Percentiles rank a stretch among this genome's conserved stretches.
These are phyloP conservation scores for Phenacoccus solenopsis DNA, from an alignment of 1,140 invertebrate genomes.

Conservation along the genomic window DNA sequence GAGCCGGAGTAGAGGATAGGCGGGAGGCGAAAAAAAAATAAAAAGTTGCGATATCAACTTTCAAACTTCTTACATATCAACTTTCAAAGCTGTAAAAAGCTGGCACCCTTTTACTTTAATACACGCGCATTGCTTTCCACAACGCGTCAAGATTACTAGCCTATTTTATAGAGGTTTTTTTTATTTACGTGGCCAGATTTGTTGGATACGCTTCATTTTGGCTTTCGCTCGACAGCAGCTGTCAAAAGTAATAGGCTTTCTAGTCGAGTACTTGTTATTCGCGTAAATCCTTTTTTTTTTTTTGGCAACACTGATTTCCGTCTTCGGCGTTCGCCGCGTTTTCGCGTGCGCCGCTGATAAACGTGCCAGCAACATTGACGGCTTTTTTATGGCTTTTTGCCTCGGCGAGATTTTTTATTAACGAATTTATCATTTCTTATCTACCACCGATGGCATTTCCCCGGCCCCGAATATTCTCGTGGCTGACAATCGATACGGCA, in stretches of 20 bases:
- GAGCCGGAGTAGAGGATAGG: neutral
- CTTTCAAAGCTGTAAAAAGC: constrained; percentile 12
- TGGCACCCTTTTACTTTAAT: constrained; percentile 14
- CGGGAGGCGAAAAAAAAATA: neutral
- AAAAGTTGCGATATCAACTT: constrained; percentile 10
- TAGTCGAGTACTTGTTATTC: neutral
- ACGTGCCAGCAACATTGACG: neutral
- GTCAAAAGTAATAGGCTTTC: constrained; percentile 10
- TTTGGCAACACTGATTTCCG: constrained; percentile 11
- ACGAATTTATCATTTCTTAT: neutral
- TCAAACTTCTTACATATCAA: constrained; percentile 18
- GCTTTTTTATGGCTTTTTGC: neutral
- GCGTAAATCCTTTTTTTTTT: neutral
- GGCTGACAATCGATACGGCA: no score
- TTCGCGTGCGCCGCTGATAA: neutral
- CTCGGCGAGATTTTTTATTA: neutral
- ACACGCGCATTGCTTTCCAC: constrained; percentile 14
- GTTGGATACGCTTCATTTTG: neutral
- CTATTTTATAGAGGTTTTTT: constrained; percentile 9
- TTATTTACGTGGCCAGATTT: constrained; percentile 4
- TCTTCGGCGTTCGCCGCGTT: neutral
- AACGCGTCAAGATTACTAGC: constrained; percentile 12
- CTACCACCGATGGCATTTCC: no score
- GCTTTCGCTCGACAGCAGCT: constrained; percentile 7
- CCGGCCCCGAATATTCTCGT: no score